Evolutionary conservation across 2,113 vertebrate genomes (phyloP).

Genomic region (Gallinago jamesoni): DNA sequence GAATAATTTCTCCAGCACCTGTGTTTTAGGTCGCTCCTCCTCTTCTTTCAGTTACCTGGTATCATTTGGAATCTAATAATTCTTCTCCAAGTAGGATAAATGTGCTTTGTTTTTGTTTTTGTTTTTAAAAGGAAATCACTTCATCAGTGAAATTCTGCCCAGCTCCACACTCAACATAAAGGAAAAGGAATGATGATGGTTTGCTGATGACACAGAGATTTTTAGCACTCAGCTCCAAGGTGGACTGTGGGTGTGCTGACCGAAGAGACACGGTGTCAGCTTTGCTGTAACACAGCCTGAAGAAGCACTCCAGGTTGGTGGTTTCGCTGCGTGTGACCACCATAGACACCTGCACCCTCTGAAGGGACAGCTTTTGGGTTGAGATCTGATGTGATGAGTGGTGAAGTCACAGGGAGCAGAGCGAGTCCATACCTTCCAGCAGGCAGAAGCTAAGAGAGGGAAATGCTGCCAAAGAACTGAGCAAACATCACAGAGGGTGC

Average conservation of each 20-base stretch:
- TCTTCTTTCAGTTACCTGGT: not conserved
- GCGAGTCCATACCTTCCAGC: not conserved
- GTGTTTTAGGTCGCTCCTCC: not conserved
- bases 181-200: not conserved
- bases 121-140: not conserved
- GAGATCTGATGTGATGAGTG: not conserved
- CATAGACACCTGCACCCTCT: not conserved
- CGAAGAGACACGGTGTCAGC: not conserved
- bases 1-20: not conserved
- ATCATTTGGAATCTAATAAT: not conserved
- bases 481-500: not conserved
- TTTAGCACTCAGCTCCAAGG: not conserved
- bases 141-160: not conserved
- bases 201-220: not conserved
- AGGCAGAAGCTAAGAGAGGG: not conserved
- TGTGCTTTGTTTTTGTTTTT: too few relatives aligned
- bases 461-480: not conserved
- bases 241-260: not conserved
- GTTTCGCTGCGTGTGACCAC: not conserved
- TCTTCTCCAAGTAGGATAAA: not conserved
- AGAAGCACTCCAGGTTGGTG: not conserved
- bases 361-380: not conserved
- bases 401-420: not conserved
- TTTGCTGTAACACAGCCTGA: not conserved
- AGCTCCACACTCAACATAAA: not conserved